phyloP scores from a whole-genome alignment of 2,113 vertebrate genomes.

The Corythornis vintsioides region DNA sequence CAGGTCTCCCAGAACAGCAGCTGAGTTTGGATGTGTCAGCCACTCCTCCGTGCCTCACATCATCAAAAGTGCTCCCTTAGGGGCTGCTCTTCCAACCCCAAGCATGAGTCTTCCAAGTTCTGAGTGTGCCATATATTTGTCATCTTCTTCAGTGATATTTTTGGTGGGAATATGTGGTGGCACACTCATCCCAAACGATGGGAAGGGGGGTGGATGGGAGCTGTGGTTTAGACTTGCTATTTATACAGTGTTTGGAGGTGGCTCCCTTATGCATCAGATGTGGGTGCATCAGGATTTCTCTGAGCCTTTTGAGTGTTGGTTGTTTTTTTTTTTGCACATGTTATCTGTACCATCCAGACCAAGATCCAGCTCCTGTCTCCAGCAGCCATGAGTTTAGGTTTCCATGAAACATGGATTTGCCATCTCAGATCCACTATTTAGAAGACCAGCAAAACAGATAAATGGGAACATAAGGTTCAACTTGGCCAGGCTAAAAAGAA shows the following conservation, averaged over 20 bases:
- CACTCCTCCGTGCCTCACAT: background rate
- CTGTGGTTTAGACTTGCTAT: background rate
- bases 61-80: background rate
- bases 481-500: constrained; percentile 16
- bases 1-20: background rate
- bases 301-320: background rate
- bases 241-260: background rate
- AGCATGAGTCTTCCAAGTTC: background rate
- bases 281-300: background rate
- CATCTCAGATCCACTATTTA: constrained; percentile 8
- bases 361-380: background rate
- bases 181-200: background rate
- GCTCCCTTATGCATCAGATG: background rate
- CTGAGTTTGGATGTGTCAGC: background rate
- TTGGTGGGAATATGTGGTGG: background rate
- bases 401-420: background rate
- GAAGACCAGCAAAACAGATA: constrained; percentile 49
- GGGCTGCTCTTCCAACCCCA: background rate
- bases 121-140: background rate
- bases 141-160: background rate
- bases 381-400: background rate
- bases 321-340: background rate
- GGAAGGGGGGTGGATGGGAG: constrained; percentile 15
- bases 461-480: constrained; percentile 47
- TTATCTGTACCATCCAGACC: background rate